Base-by-base conservation (phyloP, 2,888 invertebrate genomes). In the Callyntrura sp. region DNA sequence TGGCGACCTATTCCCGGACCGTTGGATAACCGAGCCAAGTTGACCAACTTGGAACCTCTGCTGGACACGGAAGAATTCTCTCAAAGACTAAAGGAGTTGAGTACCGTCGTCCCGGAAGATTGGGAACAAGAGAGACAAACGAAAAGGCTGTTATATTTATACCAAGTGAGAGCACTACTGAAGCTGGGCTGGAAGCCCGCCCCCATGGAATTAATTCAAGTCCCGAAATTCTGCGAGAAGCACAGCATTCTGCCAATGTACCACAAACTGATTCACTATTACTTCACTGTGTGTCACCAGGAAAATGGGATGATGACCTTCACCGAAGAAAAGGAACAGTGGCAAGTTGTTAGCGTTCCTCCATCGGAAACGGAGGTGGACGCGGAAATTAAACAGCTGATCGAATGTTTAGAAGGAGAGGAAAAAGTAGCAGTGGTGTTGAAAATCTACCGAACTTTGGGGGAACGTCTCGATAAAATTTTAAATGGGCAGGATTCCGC, bases 1-100 rank as follows among this genome's bases (percentile, higher is more conserved):
- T 81, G 81, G 81, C 25, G 35, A 28, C 14, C 60, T 17, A 81
- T 81, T 28, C 55, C 55, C 0, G 81, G 81, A 23, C 81, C 81
- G 0, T 17, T 20, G 3, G 60, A 55, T 43, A 35, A 43, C 51
- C 43, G n/a, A 5, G 43, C 17, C 2, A 20, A 70, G 20, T 45
- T 70, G 17, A n/a, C 70, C 2, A 35, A 45, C 3, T 17, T 70
- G 8, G 70, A 45, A 17, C 35, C 43, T 2, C 20, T 70, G 8
- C 20, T 70, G 0, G n/a, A 43, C 45, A 14, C 8, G 20, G 35
- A 45, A 1, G 70, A 70, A n/a, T n/a, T n/a, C n/a, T n/a, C n/a
- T n/a, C n/a, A n/a, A n/a, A 43, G 45, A 17, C 1, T 70, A 43
- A 20, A 43, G 4, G 20, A 45, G 14, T 6, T n/a, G 0, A 35